These are phyloP conservation scores for Drosophila punjabiensis DNA, from an alignment of 1,140 invertebrate genomes.

Conservation along the genomic window DNA sequence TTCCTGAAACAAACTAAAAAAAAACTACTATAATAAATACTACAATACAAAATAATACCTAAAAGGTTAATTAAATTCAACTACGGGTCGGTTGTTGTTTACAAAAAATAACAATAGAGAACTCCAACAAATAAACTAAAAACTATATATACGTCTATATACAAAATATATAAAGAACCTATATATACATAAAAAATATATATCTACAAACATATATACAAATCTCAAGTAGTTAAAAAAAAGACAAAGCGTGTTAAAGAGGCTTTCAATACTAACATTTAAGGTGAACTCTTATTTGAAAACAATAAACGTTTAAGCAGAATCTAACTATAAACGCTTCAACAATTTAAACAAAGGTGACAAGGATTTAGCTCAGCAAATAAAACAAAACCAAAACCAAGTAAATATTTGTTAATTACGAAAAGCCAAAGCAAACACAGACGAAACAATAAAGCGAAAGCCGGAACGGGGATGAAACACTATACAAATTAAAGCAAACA, in stretches of 20 bases:
- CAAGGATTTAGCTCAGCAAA: slow-evolving; percentile 18
- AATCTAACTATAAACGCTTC: slow-evolving; percentile 17
- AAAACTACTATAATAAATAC: slow-evolving; percentile 50
- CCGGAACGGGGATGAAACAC: slow-evolving; percentile 8
- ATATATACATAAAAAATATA: slow-evolving; percentile 20
- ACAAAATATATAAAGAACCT: slow-evolving; percentile 17
- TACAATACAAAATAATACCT: slow-evolving; percentile 18
- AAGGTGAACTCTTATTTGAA: slow-evolving; percentile 27
- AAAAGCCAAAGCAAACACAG: slow-evolving; percentile 32
- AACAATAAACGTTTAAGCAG: slow-evolving; percentile 30
- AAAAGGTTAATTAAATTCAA: slow-evolving; percentile 47
- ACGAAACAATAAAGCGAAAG: slow-evolving; percentile 24
- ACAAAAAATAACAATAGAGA: not conserved
- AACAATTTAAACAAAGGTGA: slow-evolving; percentile 34
- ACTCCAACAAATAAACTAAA: slow-evolving; percentile 16
- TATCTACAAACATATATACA: slow-evolving; percentile 5
- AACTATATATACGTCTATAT: slow-evolving; percentile 29
- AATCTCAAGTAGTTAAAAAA: slow-evolving; percentile 18
- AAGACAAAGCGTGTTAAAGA: slow-evolving; percentile 57
- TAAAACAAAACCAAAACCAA: slow-evolving; percentile 33
- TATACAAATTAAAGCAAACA: slow-evolving; percentile 73
- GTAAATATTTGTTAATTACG: slow-evolving; percentile 66
- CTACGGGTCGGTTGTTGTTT: slow-evolving; percentile 55
- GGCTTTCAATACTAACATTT: slow-evolving; percentile 55
- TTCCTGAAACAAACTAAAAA: slow-evolving; percentile 43